A percentile compares a stretch with the other conserved stretches of the same genome.
phyloP scores from a whole-genome alignment of 2,797 vertebrate genomes.

The Scyliorhinus canicula region DNA sequence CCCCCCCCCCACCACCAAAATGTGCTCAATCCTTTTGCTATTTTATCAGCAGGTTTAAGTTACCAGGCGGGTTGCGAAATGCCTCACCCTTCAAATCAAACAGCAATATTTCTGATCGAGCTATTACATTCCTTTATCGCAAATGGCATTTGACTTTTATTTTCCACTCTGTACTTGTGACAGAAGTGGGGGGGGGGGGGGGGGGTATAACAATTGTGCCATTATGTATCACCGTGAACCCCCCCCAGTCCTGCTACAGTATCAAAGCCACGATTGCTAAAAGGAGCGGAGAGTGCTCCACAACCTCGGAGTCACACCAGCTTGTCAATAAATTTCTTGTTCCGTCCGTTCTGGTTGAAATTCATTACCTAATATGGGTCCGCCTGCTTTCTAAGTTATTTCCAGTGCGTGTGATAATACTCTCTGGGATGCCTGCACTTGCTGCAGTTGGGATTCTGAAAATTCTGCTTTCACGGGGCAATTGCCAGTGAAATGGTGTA shows the following conservation, averaged over 20 bases:
- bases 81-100: constrained; percentile 98
- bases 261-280: constrained; percentile 44
- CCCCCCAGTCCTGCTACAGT: constrained; percentile 44
- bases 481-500: constrained; percentile 34
- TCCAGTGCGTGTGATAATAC: constrained; percentile 91
- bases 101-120: constrained; percentile 99
- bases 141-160: constrained; percentile 75
- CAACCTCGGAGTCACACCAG: constrained; percentile 58
- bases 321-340: constrained; percentile 79
- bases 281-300: constrained; percentile 45
- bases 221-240: neutral
- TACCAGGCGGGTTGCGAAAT: constrained; percentile 73
- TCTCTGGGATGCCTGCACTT: constrained; percentile 60
- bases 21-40: constrained; percentile 40
- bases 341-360: constrained; percentile 69
- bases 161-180: constrained; percentile 41
- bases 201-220: neutral
- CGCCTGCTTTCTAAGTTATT: constrained; percentile 89
- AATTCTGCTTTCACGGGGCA: constrained; percentile 50
- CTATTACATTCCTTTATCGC: constrained; percentile 98
- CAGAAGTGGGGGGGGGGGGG: neutral
- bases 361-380: constrained; percentile 90
- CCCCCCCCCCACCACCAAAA: neutral
- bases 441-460: constrained; percentile 55
- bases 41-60: constrained; percentile 89